These are phyloP conservation scores for Alfaro cultratus DNA, from an alignment of 2,797 vertebrate genomes.

Conservation along the genomic window DNA sequence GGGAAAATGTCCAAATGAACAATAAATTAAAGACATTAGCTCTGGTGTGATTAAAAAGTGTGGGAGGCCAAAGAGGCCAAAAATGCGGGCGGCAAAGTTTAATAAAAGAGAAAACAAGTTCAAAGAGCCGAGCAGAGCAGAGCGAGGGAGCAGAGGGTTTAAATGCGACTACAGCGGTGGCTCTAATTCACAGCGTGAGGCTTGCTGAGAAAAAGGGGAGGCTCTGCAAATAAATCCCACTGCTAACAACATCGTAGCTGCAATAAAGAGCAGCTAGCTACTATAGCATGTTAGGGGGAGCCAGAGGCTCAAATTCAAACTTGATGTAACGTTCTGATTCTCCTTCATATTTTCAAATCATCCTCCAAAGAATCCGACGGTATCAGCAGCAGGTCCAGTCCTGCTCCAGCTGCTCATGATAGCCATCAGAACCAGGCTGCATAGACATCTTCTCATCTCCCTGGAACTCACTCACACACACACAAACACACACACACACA, in stretches of 20 bases:
- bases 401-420: slow-evolving; percentile 57
- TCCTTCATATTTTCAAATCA: slow-evolving; percentile 22
- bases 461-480: slow-evolving; percentile 21
- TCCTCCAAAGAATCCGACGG: slow-evolving; percentile 30
- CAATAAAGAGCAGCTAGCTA: slow-evolving; percentile 41
- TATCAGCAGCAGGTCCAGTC: slow-evolving; percentile 51
- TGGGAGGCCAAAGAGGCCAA: slow-evolving; percentile 46
- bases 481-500: not conserved
- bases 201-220: slow-evolving; percentile 50
- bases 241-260: slow-evolving; percentile 46
- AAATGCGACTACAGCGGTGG: slow-evolving; percentile 41
- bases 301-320: not conserved
- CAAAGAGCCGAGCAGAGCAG: slow-evolving; percentile 44
- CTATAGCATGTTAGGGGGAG: not conserved
- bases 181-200: slow-evolving; percentile 56
- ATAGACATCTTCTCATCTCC: slow-evolving; percentile 75
- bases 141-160: slow-evolving; percentile 47
- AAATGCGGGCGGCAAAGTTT: slow-evolving; percentile 66
- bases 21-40: slow-evolving; percentile 78
- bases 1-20: slow-evolving; percentile 69
- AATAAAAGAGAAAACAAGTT: slow-evolving; percentile 65
- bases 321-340: slow-evolving; percentile 5
- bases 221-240: slow-evolving; percentile 60
- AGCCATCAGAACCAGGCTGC: slow-evolving; percentile 63
- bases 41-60: slow-evolving; percentile 67